These are phyloP conservation scores for Tiliqua scincoides DNA, from an alignment of 2,113 vertebrate species.

Conservation along the genomic window DNA sequence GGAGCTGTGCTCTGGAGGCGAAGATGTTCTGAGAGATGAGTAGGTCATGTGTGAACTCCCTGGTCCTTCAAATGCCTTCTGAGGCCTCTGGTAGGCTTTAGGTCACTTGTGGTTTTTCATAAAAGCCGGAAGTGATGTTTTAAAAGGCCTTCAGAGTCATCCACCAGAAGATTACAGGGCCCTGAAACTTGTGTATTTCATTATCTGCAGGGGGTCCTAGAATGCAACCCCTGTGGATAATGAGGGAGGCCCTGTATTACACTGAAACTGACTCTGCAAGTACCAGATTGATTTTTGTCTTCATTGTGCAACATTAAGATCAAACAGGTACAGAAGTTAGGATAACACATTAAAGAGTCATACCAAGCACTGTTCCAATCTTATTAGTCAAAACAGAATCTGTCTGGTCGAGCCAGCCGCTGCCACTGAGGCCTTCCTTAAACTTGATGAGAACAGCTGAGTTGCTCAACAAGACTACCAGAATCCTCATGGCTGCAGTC, in stretches of 20 bases:
- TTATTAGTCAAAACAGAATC: conserved; percentile 97
- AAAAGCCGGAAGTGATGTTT: too few species aligned
- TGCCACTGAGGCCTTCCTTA: conserved; percentile 93
- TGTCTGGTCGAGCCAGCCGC: conserved; percentile 97
- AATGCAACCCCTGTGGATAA: too few species aligned
- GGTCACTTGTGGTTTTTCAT: too few species aligned
- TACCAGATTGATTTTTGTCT: not conserved
- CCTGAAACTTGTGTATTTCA: too few species aligned
- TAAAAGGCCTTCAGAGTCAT: too few species aligned
- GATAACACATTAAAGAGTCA: not conserved
- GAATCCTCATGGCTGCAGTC: conserved; percentile 91
- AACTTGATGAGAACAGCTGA: conserved; percentile 91
- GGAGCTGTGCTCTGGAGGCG: too few species aligned
- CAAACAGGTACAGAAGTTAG: accelerated
- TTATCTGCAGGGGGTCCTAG: too few species aligned
- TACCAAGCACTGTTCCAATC: conserved; percentile 97
- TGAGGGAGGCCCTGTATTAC: not conserved
- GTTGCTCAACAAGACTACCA: conserved; percentile 93
- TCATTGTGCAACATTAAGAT: not conserved
- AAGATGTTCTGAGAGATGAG: too few species aligned
- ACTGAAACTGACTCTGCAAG: not conserved
- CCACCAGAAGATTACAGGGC: too few species aligned
- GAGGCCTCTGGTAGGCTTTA: too few species aligned
- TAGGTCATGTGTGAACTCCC: too few species aligned
- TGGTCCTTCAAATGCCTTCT: too few species aligned